These are phyloP conservation scores for Drosophila testacea DNA, from an alignment of 2,888 invertebrate species.

Conservation along the genomic window DNA sequence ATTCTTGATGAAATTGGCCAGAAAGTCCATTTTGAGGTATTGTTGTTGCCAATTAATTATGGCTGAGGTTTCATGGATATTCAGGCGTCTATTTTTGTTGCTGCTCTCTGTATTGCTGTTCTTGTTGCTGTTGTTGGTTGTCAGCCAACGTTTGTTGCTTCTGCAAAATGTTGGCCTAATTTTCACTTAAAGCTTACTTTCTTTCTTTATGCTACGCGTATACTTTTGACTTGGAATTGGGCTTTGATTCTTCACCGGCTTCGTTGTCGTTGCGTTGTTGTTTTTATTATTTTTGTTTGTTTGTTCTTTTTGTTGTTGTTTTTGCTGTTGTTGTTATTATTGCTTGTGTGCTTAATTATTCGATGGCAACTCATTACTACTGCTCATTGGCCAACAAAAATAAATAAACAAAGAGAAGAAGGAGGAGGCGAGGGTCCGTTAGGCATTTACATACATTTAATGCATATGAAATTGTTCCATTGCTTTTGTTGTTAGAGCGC, in stretches of 20 bases:
- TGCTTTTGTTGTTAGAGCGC: constrained; percentile 32
- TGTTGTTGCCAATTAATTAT: constrained; percentile 27
- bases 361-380: constrained; percentile 43
- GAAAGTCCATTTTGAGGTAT: constrained; percentile 72
- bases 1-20: constrained; percentile 69
- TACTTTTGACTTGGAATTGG: constrained; percentile 20
- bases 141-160: neutral
- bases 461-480: constrained; percentile 37
- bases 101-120: constrained; percentile 20
- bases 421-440: constrained; percentile 9
- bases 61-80: constrained; percentile 37
- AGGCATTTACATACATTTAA: constrained; percentile 37
- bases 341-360: constrained; percentile 27
- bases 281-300: constrained; percentile 33
- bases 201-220: constrained; percentile 49
- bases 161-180: constrained; percentile 63
- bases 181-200: constrained; percentile 66
- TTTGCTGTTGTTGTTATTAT: neutral
- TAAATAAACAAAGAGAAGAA: neutral
- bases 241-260: constrained; percentile 41
- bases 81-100: neutral
- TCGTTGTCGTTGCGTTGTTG: constrained; percentile 19
- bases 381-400: constrained; percentile 1
- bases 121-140: constrained; percentile 5
- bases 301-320: constrained; percentile 12